Percentiles rank a stretch among this genome's conserved stretches.
phyloP scores from a whole-genome alignment of 2,888 invertebrate species.

The Pristionchus exspectatus region DNA sequence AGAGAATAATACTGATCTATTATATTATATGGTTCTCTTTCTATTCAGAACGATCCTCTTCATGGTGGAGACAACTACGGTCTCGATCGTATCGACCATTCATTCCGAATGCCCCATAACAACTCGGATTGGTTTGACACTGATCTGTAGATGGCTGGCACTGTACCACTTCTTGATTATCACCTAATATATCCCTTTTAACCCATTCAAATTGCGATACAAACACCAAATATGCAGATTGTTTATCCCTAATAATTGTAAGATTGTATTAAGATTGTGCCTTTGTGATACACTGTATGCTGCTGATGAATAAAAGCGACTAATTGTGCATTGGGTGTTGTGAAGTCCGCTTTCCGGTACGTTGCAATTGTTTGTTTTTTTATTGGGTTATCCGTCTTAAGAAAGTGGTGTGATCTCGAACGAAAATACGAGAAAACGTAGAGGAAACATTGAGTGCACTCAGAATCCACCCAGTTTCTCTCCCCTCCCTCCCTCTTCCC shows the following conservation, averaged over 20 bases:
- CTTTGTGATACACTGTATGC: neutral
- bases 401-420: neutral
- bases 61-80: slow-evolving; percentile 52
- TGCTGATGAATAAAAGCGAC: slow-evolving; percentile 28
- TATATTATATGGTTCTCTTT: too few species aligned
- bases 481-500: neutral
- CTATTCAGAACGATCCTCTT: neutral
- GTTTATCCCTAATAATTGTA: slow-evolving; percentile 7
- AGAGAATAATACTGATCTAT: neutral
- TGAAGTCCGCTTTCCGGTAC: neutral
- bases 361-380: neutral
- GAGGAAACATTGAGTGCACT: neutral
- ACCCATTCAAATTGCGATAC: slow-evolving; percentile 30
- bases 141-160: slow-evolving; percentile 62
- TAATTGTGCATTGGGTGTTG: neutral
- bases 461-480: slow-evolving; percentile 7
- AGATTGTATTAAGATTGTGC: neutral
- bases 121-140: slow-evolving; percentile 75
- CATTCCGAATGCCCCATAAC: slow-evolving; percentile 59
- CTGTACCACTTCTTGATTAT: neutral
- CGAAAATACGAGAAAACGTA: neutral
- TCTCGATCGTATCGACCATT: slow-evolving; percentile 62
- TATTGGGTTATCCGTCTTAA: neutral
- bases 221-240: slow-evolving; percentile 4
- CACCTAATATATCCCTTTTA: neutral